Base-by-base conservation (phyloP, 2,797 vertebrate genomes). In the Micromesistius poutassou region DNA sequence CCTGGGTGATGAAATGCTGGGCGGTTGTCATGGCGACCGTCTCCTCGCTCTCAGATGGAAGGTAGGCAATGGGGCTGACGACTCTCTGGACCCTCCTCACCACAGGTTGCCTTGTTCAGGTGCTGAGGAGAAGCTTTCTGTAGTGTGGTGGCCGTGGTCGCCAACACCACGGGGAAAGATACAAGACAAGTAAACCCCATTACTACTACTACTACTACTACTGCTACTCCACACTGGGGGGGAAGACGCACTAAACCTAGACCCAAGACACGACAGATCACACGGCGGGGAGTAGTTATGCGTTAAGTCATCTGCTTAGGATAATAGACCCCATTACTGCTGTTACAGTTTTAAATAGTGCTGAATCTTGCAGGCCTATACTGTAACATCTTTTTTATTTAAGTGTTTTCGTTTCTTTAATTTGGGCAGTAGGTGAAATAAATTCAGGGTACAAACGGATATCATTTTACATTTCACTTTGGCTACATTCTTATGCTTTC, bases 31-130 rank as follows among this genome's bases (percentile, higher is more conserved):
- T 88, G 90, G 81, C 84, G 84, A 90, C 85, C 74, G 78, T 19
- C 55, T 62, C 55, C 55, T 62, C 6, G n/a, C 22, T 62, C 5
- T 5, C 5, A 16, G 19, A 3, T 1, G n/a, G 55, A 19, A 19
- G 55, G 55, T 6, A 25, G 55, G 55, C 7, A 4, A 25, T 1
- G n/a, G n/a, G 55, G 55, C 6, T 62, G 55, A 62, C n/a, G 55
- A 7, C 55, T 62, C 55, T 62, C 55, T 25, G 46, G 46, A 19
- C 8, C n/a, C 22, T 62, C n/a, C n/a, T 94, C 91, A 94, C 89
- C 93, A 82, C 82, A 93, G 86, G 81, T 93, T 92, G n/a, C 90
- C 89, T 77, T 91, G 91, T 77, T 91, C 89, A 55, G 92, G 84
- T 70, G 89, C 82, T 30, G 89, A 83, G 83, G 89, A 91, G 83